Conservation (phyloP, 2,888 invertebrate genomes). For the Andricus quercusramuli region DNA sequence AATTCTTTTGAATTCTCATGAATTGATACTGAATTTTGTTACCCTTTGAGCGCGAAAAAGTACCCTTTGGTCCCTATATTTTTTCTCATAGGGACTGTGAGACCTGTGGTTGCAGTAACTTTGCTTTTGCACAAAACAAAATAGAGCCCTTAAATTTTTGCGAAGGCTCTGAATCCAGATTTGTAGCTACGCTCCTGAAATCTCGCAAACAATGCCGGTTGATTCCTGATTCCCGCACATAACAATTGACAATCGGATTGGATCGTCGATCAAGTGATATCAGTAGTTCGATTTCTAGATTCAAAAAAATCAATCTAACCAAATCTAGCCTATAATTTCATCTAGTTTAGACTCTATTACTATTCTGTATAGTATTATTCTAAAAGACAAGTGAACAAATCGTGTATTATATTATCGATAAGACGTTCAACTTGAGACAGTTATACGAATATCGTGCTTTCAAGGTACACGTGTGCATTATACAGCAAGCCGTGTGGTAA, state of each 20-base stretch:
- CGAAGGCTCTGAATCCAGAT: not conserved
- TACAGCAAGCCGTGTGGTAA: conserved; percentile 3
- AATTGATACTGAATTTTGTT: too few relatives aligned
- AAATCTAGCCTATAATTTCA: not conserved
- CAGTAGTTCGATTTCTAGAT: not conserved
- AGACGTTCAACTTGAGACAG: conserved; percentile 17
- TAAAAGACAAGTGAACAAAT: not conserved
- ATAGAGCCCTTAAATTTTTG: not conserved
- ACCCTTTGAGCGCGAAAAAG: too few relatives aligned
- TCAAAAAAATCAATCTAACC: not conserved
- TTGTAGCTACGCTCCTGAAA: not conserved
- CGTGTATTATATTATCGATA: conserved; percentile 7
- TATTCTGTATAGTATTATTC: not conserved
- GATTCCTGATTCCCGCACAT: not conserved
- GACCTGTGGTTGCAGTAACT: too few relatives aligned
- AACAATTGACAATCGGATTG: not conserved
- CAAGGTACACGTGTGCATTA: conserved; percentile 31
- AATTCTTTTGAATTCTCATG: too few relatives aligned
- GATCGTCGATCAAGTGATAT: not conserved
- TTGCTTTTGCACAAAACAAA: too few relatives aligned
- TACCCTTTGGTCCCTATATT: too few relatives aligned
- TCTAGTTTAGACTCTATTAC: not conserved
- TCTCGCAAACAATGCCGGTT: not conserved
- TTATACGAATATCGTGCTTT: conserved; percentile 17
- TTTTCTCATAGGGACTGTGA: too few relatives aligned